Conservation (phyloP, 2,888 invertebrate species). For the Onthophagus sagittarius region DNA sequence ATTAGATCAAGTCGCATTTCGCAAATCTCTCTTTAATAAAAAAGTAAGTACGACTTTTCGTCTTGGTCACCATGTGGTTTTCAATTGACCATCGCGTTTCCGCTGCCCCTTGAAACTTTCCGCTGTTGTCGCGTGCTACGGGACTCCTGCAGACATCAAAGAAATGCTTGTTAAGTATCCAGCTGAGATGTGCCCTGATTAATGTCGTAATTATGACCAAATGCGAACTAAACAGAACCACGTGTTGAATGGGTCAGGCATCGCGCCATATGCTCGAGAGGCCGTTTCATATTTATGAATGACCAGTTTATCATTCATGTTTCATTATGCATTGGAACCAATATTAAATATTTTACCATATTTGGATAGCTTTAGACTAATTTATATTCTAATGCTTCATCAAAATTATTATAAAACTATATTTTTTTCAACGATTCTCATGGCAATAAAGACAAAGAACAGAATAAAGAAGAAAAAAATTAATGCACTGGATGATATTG, state of each 20-base stretch:
- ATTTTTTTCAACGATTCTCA: too few species aligned
- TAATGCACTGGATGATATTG: too few species aligned
- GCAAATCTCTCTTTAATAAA: neutral
- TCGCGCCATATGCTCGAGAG: constrained; percentile 5
- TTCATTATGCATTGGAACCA: neutral
- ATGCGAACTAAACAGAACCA: constrained; percentile 8
- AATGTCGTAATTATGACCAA: constrained; percentile 4
- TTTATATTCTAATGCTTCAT: too few species aligned
- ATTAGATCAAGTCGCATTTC: neutral
- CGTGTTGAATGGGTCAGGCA: constrained; percentile 9
- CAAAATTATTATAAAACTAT: too few species aligned
- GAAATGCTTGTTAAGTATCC: constrained; percentile 24
- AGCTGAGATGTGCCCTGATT: neutral
- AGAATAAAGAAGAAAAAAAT: too few species aligned
- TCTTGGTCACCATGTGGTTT: constrained; percentile 19
- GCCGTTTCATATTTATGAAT: neutral
- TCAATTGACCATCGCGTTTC: constrained; percentile 31
- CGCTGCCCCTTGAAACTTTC: constrained; percentile 22
- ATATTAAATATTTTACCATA: neutral
- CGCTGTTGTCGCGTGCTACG: constrained; percentile 9
- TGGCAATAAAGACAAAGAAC: too few species aligned
- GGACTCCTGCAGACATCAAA: constrained; percentile 28
- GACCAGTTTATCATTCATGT: neutral
- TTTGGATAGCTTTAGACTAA: neutral
- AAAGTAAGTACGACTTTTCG: too few species aligned